phyloP scores from a whole-genome alignment of 2,797 vertebrate genomes.

The Peromyscus eremicus region DNA sequence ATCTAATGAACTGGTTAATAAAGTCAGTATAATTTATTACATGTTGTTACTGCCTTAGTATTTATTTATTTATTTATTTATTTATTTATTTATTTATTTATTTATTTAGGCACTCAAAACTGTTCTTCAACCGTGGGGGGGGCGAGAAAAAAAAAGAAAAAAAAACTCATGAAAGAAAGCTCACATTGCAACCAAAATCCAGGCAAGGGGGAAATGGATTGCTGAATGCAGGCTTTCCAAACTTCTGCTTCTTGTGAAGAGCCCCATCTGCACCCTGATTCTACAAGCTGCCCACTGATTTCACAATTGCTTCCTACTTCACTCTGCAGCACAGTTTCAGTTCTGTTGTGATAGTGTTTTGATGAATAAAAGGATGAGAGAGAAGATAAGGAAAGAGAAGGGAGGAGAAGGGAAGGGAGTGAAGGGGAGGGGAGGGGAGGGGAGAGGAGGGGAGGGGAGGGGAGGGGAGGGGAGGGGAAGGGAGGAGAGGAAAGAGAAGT shows the following conservation, averaged over 20 bases:
- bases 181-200: constrained; percentile 47
- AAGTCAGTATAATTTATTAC: neutral
- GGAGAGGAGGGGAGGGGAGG: neutral
- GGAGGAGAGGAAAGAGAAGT: neutral
- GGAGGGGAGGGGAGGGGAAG: neutral
- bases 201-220: neutral
- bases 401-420: neutral
- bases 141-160: no score
- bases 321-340: constrained; percentile 25
- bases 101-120: neutral
- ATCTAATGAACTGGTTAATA: neutral
- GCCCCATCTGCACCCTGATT: neutral
- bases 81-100: neutral
- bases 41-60: neutral
- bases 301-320: constrained; percentile 11
- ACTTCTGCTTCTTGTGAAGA: neutral
- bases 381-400: no score
- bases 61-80: neutral
- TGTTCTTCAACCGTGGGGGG: neutral
- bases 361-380: constrained; percentile 19
- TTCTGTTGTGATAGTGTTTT: constrained; percentile 39
- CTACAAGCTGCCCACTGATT: neutral
- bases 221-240: neutral
- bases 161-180: neutral
- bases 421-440: neutral